These are phyloP conservation scores for Epizoanthus rinbou DNA, from an alignment of 92 coral and sea anemone genomes.

Conservation along the genomic window DNA sequence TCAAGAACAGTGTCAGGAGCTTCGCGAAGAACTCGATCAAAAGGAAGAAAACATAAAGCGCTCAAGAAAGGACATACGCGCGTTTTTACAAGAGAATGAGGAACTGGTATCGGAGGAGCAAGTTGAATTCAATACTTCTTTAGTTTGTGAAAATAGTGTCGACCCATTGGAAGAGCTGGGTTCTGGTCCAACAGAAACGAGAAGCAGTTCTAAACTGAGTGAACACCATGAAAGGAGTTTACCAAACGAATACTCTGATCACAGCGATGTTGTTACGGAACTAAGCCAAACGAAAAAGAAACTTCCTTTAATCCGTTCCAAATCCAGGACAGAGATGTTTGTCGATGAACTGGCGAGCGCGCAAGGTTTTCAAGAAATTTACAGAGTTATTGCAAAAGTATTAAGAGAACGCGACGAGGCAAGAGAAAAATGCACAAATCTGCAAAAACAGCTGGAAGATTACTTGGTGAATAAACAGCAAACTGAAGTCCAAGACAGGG, in stretches of 20 bases:
- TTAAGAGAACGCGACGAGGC: slow-evolving; percentile 56
- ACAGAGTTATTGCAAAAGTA: slow-evolving; percentile 11
- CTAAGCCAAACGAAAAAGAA: neutral
- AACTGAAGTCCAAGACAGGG: slow-evolving; percentile 35
- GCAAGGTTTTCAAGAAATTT: slow-evolving; percentile 15
- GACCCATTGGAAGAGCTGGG: neutral
- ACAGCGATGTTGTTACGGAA: neutral
- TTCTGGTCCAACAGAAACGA: neutral
- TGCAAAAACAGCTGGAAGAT: slow-evolving; percentile 35
- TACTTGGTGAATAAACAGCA: neutral
- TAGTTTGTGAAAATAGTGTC: neutral
- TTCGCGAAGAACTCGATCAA: slow-evolving; percentile 22
- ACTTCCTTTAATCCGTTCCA: neutral
- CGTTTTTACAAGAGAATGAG: neutral
- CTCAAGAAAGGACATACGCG: neutral
- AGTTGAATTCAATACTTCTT: neutral
- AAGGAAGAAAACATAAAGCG: slow-evolving; percentile 10
- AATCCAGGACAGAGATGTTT: slow-evolving; percentile 19
- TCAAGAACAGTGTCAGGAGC: slow-evolving; percentile 12
- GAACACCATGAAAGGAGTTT: neutral
- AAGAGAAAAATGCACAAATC: slow-evolving; percentile 29
- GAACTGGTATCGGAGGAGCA: slow-evolving; percentile 1
- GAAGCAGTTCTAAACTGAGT: neutral
- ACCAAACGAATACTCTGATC: too few relatives aligned
- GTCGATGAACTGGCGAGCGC: slow-evolving; percentile 24